A percentile compares a stretch with the other conserved stretches of the same genome.
Conservation (phyloP, 2,888 invertebrate genomes). For the Cerastis rubricosa region DNA sequence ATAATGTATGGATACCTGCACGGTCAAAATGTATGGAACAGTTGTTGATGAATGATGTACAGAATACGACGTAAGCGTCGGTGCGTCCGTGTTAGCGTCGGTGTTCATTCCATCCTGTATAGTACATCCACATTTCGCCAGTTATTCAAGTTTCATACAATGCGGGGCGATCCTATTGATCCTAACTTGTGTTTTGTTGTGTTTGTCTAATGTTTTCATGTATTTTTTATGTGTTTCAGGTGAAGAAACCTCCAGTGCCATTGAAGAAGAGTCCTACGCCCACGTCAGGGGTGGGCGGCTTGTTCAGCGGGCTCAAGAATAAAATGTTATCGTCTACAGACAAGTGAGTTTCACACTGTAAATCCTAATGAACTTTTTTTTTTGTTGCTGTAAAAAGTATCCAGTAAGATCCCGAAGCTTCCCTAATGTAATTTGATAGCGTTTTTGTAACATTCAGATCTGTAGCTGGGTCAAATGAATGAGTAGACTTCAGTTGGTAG, state of each 20-base stretch:
- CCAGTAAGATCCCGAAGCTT: not conserved
- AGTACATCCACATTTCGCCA: not conserved
- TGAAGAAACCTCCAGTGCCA: slow-evolving; percentile 92
- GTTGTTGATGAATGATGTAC: no score
- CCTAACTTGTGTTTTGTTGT: no score
- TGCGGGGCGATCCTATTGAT: not conserved
- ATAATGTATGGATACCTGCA: no score
- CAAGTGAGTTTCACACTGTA: slow-evolving; percentile 78
- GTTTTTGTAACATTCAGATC: not conserved
- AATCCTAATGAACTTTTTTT: not conserved
- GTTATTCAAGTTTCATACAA: not conserved
- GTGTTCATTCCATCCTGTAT: no score
- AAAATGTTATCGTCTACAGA: slow-evolving; percentile 90
- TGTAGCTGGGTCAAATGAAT: not conserved
- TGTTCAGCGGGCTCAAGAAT: slow-evolving; percentile 91
- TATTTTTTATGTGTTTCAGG: slow-evolving; percentile 71
- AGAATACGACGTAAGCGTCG: no score
- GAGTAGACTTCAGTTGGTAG: not conserved
- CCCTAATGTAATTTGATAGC: not conserved
- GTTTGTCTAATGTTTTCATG: not conserved
- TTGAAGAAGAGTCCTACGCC: slow-evolving; percentile 93
- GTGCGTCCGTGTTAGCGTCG: no score
- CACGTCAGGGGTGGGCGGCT: slow-evolving; percentile 85
- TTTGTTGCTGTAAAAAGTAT: not conserved
- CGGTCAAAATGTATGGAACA: no score